These are phyloP conservation scores for Oceanodroma tethys DNA, from an alignment of 2,113 vertebrate genomes.

Conservation along the genomic window DNA sequence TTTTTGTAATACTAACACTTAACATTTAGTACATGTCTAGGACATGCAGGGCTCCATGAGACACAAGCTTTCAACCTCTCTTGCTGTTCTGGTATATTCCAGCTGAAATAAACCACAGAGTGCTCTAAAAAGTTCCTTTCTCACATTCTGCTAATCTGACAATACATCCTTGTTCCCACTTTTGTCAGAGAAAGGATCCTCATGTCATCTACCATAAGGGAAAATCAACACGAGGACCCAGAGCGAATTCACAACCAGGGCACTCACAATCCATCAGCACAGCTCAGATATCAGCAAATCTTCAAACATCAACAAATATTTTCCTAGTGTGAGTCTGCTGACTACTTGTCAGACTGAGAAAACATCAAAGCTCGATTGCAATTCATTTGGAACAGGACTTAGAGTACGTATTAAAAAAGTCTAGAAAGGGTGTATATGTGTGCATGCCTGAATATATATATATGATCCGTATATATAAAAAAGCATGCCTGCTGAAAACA, in stretches of 20 bases:
- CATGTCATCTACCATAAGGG: neutral
- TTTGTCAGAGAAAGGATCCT: neutral
- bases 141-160: neutral
- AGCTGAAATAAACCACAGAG: neutral
- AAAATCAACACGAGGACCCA: neutral
- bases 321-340: neutral
- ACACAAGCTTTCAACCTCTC: neutral
- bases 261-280: neutral
- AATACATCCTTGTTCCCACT: neutral
- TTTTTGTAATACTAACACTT: neutral
- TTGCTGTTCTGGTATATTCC: neutral
- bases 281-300: neutral
- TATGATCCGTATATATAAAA: neutral
- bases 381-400: neutral
- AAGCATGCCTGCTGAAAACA: neutral
- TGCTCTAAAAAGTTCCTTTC: neutral
- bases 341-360: neutral
- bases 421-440: neutral
- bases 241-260: neutral
- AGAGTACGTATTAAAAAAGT: neutral
- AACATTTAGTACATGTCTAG: too few species aligned
- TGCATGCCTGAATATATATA: fast-evolving
- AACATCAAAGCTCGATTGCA: neutral
- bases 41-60: neutral
- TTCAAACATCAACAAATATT: neutral